Evolutionary conservation across 2,888 invertebrate species (phyloP), one percentile per base, ranked within the genome.

Genomic region (Ferdinandea cuprea): DNA sequence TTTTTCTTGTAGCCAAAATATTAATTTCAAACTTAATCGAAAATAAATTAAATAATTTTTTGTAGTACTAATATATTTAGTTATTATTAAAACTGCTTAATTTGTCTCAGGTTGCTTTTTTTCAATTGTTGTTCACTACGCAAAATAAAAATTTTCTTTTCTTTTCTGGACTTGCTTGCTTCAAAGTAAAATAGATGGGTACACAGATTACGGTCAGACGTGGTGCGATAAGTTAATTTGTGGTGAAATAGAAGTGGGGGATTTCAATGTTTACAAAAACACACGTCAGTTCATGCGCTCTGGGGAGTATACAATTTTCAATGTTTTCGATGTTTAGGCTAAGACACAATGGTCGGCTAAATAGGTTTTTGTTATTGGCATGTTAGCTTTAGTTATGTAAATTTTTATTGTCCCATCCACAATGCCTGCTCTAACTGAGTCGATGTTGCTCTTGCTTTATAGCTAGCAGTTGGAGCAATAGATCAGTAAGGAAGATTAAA

Each of bases 241-340:
- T 80, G 80, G 80, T 74, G 79, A 73, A 80, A 80, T 73, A 25
- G 7, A 30, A 48, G 68, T 63, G 80, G 74, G 44, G 73, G 37
- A 25, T 44, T 54, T 42, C 13, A 35, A 19, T 79, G 61, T 79
- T 73, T 66, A 73, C 59, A 79, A 61, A 77, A 79, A 54, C 40
- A 74, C 80, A 74, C 68, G 74, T 80, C 74, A 80, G 61, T 73
- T 61, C 17, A 11, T 17, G 28, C 44, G 44, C 44, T 46, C 54
- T 25, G 42, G 30, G 11, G 4, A 35, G 5, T n/a, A 4, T 5
- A n/a, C n/a, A n/a, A 13, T 5, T 37, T 5, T 37, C 37, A 13
- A n/a, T 37, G 37, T 35, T 35, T 11, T 35, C 35, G 35, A n/a
- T n/a, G n/a, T n/a, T n/a, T n/a, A n/a, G n/a, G n/a, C n/a, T n/a